phyloP scores from a whole-genome alignment of 2,888 invertebrate species.

The Eretmocerus hayati region DNA sequence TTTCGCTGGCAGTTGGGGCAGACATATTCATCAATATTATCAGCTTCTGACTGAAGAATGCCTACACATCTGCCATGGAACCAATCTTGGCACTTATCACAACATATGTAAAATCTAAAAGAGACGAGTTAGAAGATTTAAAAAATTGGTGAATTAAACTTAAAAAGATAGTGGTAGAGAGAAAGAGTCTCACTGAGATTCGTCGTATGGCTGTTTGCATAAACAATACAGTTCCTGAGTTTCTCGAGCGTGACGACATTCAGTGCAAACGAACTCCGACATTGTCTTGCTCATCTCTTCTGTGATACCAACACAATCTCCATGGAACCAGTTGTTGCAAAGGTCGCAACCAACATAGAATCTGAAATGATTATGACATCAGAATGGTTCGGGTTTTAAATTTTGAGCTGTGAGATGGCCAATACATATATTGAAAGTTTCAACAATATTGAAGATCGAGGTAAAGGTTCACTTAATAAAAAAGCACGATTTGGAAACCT shows the following conservation, averaged over 20 bases:
- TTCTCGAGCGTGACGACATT: constrained; percentile 78
- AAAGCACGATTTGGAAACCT: constrained; percentile 2
- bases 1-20: constrained; percentile 94
- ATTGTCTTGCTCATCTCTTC: constrained; percentile 85
- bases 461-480: too few relatives aligned
- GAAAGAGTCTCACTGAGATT: constrained; percentile 72
- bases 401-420: too few relatives aligned
- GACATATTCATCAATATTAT: constrained; percentile 90
- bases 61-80: constrained; percentile 98
- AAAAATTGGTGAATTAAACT: too few relatives aligned
- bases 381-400: too few relatives aligned
- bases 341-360: constrained; percentile 97
- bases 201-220: constrained; percentile 94
- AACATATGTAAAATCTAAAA: constrained; percentile 92
- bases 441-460: too few relatives aligned
- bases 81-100: constrained; percentile 99
- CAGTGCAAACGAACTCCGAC: constrained; percentile 82
- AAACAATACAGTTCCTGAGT: constrained; percentile 92
- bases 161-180: too few relatives aligned
- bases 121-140: background rate
- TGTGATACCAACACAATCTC: constrained; percentile 89
- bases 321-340: constrained; percentile 98
- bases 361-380: too few relatives aligned
- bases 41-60: constrained; percentile 86
- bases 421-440: too few relatives aligned